A percentile compares a stretch with the other conserved stretches of the same genome.
phyloP scores from a whole-genome alignment of 1,140 invertebrate genomes.

The Dryas iulia region DNA sequence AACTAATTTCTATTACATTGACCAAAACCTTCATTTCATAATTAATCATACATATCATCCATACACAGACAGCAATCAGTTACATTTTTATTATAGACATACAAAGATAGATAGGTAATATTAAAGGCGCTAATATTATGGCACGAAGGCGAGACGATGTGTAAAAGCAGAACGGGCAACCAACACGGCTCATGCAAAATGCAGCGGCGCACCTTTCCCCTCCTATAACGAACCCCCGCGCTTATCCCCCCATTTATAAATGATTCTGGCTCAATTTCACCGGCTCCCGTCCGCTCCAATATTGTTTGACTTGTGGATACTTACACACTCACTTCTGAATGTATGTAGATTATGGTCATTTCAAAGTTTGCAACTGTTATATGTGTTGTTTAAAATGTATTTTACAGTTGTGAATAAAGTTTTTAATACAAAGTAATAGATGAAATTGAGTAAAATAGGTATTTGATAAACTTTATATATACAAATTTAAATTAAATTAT shows the following conservation, averaged over 20 bases:
- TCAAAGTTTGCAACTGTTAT: background rate
- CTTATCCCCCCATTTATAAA: constrained; percentile 68
- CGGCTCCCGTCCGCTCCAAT: constrained; percentile 46
- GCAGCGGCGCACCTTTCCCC: constrained; percentile 54
- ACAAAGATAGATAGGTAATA: background rate
- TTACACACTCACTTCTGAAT: constrained; percentile 21
- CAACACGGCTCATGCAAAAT: constrained; percentile 69
- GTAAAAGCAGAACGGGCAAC: constrained; percentile 39
- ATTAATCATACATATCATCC: no score
- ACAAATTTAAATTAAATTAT: no score
- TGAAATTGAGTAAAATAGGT: no score
- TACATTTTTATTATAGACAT: no score
- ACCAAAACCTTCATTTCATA: no score
- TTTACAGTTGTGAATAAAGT: no score
- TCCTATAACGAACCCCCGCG: constrained; percentile 38
- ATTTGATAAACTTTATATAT: no score
- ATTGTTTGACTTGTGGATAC: constrained; percentile 69
- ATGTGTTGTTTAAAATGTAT: background rate
- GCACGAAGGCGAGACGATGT: constrained; percentile 23
- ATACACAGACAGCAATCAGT: no score
- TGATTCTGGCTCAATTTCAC: constrained; percentile 72
- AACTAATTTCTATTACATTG: no score
- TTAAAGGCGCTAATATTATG: constrained; percentile 14
- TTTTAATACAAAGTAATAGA: no score
- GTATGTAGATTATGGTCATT: background rate